A percentile compares a stretch with the other conserved stretches of the same genome.
These are phyloP conservation scores for Pipa parva DNA, from an alignment of 2,113 vertebrate genomes.

Conservation along the genomic window DNA sequence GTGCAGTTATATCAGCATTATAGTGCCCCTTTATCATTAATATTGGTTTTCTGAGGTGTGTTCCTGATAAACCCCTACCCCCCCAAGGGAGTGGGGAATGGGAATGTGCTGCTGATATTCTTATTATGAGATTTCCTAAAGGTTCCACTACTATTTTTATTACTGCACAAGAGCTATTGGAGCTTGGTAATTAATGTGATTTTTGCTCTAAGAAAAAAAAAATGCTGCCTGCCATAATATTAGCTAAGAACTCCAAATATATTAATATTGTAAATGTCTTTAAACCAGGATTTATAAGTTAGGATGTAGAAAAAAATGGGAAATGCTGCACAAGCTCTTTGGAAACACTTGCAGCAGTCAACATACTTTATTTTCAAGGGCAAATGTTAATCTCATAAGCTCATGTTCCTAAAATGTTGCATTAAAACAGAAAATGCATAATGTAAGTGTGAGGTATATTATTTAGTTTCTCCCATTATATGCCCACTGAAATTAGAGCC, in stretches of 20 bases:
- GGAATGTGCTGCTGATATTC: no score
- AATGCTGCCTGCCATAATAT: background rate
- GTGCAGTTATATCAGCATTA: no score
- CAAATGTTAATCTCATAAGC: conserved; percentile 49
- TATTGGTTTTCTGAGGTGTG: no score
- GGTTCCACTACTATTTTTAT: no score
- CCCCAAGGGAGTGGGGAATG: no score
- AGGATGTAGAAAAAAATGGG: background rate
- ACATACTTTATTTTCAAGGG: conserved; percentile 32
- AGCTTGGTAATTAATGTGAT: no score
- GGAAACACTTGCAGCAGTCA: conserved; percentile 31
- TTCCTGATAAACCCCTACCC: no score
- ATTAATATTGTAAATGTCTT: background rate
- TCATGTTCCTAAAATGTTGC: conserved; percentile 43
- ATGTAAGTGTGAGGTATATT: conserved; percentile 37
- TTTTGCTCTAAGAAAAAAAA: no score
- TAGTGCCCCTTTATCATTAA: no score
- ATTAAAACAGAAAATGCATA: conserved; percentile 37
- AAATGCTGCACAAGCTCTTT: conserved; percentile 39
- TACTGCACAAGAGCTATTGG: no score
- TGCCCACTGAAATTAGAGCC: conserved; percentile 40
- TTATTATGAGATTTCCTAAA: no score
- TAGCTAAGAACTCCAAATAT: background rate
- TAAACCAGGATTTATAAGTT: conserved; percentile 9
- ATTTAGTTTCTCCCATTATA: conserved; percentile 50